Evolutionary conservation across 2,797 vertebrate genomes (phyloP), one percentile per base, ranked within the genome.

Genomic region (Tenualosa thibaudeaui): DNA sequence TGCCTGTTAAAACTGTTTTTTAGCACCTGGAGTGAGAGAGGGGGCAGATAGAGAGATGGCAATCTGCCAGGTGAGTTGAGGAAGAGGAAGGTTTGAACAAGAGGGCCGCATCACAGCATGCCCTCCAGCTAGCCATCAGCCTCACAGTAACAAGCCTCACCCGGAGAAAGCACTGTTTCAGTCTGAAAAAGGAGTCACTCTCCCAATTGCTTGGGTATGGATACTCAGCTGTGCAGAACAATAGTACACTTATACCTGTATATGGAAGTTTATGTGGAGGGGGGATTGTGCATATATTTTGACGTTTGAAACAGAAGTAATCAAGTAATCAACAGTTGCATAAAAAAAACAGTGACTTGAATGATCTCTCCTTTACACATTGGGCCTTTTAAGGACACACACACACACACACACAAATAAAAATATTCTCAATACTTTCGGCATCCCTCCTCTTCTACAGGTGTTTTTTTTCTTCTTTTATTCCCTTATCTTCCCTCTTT

Each of bases 1-100:
- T 92, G 89, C 89, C 89, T 92, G 86, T 91, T 92, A 89, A 91
- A 90, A 90, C 85, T 19, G 83, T 90, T 90, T 83, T 85, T 91
- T 89, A 88, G 92, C 90, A 89, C 90, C 84, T 75, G 85, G 86
- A 81, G 88, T 85, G 81, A 84, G 86, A 83, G 85, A 86, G 71
- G 83, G 89, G 83, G 56, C 84, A 87, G 87, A 89, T 81, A 56
- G 31, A 87, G 86, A 83, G 12, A 68, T 90, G 90, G 90, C 87
- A 90, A 46, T 13, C 5, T 8, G 88, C 90, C 90, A 91, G 85
- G n/a, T 50, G 60, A 84, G 87, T 85, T 87, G 84, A 82, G 85
- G 46, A 84, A 58, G 81, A 40, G 86, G 62, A 58, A 49, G 68
- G 68, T 40, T 37, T 40, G 86, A 85, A 87, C 84, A 85, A 24